A percentile compares a stretch with the other conserved stretches of the same genome.
These are phyloP conservation scores for Neogobius melanostomus DNA, from an alignment of 2,113 vertebrate genomes.

Conservation along the genomic window DNA sequence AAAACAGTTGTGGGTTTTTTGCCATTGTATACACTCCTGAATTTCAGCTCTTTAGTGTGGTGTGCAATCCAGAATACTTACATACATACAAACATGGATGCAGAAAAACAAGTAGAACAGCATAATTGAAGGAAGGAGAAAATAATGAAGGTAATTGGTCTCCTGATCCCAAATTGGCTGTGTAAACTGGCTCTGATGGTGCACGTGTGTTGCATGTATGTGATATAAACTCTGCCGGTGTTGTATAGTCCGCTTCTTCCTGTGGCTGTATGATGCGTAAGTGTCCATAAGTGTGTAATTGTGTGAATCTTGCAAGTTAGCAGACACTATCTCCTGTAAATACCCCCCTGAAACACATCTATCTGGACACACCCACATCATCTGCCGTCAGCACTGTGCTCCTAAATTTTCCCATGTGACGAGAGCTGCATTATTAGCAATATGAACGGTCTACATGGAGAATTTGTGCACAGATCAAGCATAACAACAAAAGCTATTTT, in stretches of 20 bases:
- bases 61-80: slow-evolving; percentile 56
- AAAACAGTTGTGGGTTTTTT: slow-evolving; percentile 33
- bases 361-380: slow-evolving; percentile 23
- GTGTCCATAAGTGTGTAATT: slow-evolving; percentile 29
- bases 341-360: slow-evolving; percentile 5
- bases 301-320: slow-evolving; percentile 40
- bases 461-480: background rate
- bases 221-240: slow-evolving; percentile 15
- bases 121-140: slow-evolving; percentile 60
- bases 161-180: slow-evolving; percentile 75
- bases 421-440: slow-evolving; percentile 3
- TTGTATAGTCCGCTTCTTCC: slow-evolving; percentile 24
- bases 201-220: slow-evolving; percentile 31
- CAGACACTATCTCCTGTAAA: slow-evolving; percentile 14
- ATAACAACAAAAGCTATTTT: background rate
- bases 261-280: slow-evolving; percentile 19
- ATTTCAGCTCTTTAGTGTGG: slow-evolving; percentile 45
- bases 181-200: slow-evolving; percentile 64
- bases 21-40: slow-evolving; percentile 28
- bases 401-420: background rate
- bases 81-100: slow-evolving; percentile 62
- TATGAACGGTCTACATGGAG: slow-evolving; percentile 5
- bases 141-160: slow-evolving; percentile 80
- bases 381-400: slow-evolving; percentile 23
- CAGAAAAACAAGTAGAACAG: slow-evolving; percentile 54